A percentile compares a stretch with the other conserved stretches of the same genome.
Conservation (phyloP, 2,113 vertebrate species). For the Smithornis capensis region DNA sequence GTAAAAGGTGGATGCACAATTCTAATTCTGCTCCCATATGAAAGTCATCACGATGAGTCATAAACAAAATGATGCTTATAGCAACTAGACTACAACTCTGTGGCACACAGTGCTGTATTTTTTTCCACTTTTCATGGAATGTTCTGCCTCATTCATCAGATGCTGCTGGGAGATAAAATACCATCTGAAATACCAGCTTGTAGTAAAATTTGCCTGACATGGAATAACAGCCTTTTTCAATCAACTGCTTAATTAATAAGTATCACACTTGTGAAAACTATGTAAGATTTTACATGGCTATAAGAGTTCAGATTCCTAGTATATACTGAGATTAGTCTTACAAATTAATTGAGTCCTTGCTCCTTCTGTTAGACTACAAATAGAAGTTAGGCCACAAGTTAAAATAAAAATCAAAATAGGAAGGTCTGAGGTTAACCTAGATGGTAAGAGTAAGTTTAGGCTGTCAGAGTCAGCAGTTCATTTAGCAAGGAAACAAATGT, state of each 20-base stretch:
- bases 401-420: not conserved
- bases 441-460: not conserved
- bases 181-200: constrained; percentile 11
- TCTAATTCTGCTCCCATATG: constrained; percentile 27
- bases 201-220: constrained; percentile 7
- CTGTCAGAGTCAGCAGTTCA: not conserved
- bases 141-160: constrained; percentile 31
- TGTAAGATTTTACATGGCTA: not conserved
- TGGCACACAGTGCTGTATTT: not conserved
- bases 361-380: not conserved
- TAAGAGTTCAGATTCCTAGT: not conserved
- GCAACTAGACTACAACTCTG: constrained; percentile 12
- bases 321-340: not conserved
- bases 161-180: constrained; percentile 25
- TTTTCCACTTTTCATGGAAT: constrained; percentile 5
- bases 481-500: not conserved
- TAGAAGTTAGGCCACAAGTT: not conserved
- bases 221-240: constrained; percentile 30
- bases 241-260: constrained; percentile 25
- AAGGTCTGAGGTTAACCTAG: not conserved
- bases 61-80: constrained; percentile 36
- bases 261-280: not conserved
- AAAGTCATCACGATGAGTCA: constrained; percentile 49
- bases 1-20: not conserved
- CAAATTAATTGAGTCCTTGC: not conserved